Percentiles rank a stretch among this genome's conserved stretches.
Evolutionary conservation across 2,113 vertebrate genomes (phyloP).

Genomic region (Corythornis madagascariensis): DNA sequence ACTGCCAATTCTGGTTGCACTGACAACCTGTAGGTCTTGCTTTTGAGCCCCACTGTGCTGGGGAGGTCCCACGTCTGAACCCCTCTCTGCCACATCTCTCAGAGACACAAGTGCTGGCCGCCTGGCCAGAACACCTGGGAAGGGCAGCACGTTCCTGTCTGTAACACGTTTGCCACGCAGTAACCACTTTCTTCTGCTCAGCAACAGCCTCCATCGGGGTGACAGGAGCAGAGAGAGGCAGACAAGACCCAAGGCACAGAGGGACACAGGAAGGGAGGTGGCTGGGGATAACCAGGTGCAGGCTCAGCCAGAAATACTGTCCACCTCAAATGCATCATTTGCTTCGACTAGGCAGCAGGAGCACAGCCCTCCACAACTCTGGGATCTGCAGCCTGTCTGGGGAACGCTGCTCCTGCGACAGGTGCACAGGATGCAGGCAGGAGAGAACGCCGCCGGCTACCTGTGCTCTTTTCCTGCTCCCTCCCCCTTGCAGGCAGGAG

Average conservation of each 20-base stretch:
- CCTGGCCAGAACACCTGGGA: neutral
- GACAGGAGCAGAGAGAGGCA: neutral
- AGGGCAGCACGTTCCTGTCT: no score
- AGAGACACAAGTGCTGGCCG: neutral
- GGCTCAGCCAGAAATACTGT: neutral
- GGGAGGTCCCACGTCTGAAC: neutral
- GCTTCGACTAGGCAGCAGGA: neutral
- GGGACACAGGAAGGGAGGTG: neutral
- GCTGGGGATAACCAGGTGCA: no score
- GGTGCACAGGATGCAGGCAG: neutral
- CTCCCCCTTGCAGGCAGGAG: neutral
- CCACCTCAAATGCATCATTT: neutral
- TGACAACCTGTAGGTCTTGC: neutral
- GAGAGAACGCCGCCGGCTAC: neutral
- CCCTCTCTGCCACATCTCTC: neutral
- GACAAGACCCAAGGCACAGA: neutral
- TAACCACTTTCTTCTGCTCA: neutral
- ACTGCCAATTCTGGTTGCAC: fast-evolving
- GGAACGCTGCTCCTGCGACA: neutral
- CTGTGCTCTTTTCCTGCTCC: neutral
- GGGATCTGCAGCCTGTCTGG: neutral
- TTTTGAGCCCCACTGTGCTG: neutral
- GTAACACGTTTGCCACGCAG: neutral
- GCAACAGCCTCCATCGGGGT: neutral
- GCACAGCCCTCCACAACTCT: neutral